Evolutionary conservation across 1,140 invertebrate genomes (phyloP).

Genomic region (Penaeus vannamei): DNA sequence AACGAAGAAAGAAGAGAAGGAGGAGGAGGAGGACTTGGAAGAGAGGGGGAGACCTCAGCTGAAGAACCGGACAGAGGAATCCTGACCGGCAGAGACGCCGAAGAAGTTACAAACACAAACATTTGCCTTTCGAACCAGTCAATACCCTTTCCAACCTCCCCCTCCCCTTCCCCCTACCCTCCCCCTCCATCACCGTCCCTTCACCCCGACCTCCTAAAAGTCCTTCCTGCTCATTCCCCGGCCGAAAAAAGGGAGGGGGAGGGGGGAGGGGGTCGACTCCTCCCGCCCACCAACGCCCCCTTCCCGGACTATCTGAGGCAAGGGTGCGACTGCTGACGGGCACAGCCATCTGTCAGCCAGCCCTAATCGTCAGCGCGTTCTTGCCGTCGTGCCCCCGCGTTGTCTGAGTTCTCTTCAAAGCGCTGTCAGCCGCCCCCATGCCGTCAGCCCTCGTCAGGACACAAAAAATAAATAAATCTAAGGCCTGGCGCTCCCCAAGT

Average conservation of each 20-base stretch:
- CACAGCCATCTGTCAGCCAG: too few relatives aligned
- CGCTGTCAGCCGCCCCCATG: too few relatives aligned
- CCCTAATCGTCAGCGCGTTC: too few relatives aligned
- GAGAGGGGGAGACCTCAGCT: background rate
- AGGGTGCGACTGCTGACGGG: too few relatives aligned
- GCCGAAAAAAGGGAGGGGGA: background rate
- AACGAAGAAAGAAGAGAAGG: background rate
- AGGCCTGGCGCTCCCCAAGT: too few relatives aligned
- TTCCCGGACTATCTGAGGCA: too few relatives aligned
- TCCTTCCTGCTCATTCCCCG: background rate
- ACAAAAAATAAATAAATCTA: too few relatives aligned
- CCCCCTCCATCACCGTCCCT: background rate
- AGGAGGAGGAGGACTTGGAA: background rate
- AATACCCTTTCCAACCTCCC: background rate
- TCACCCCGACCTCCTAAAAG: too few relatives aligned
- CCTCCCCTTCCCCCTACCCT: background rate
- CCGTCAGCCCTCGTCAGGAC: too few relatives aligned
- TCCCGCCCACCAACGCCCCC: too few relatives aligned
- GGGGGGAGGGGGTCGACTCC: conserved; percentile 1
- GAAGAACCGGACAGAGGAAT: background rate
- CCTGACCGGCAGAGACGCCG: background rate
- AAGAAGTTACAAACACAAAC: background rate
- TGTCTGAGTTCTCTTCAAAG: too few relatives aligned
- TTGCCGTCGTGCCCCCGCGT: too few relatives aligned
- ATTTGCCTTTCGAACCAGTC: background rate